phyloP scores from a whole-genome alignment of 2,888 invertebrate genomes.

The Merodon equestris region DNA sequence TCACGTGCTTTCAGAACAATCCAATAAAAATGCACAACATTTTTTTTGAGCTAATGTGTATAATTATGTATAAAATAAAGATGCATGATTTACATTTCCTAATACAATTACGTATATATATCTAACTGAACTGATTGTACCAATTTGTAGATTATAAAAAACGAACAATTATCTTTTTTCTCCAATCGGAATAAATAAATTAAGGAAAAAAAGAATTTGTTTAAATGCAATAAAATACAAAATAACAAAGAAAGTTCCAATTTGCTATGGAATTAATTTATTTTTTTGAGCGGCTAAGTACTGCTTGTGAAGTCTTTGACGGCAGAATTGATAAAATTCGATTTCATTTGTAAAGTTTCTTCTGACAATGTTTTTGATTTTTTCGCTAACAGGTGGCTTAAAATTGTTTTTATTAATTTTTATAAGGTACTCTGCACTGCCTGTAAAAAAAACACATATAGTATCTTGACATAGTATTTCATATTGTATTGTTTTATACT shows the following conservation, averaged over 20 bases:
- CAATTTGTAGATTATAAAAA: too few species aligned
- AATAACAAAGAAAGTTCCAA: slow-evolving; percentile 29
- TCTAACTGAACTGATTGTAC: too few species aligned
- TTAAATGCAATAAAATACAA: slow-evolving; percentile 42
- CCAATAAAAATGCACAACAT: too few species aligned
- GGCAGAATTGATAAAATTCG: slow-evolving; percentile 94
- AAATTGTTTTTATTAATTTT: slow-evolving; percentile 92
- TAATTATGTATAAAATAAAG: too few species aligned
- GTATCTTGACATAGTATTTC: too few species aligned
- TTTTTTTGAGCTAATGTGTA: too few species aligned
- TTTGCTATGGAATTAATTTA: slow-evolving; percentile 61
- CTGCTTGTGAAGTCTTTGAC: slow-evolving; percentile 90
- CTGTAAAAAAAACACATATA: slow-evolving; percentile 80
- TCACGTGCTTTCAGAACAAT: too few species aligned
- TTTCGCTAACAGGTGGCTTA: slow-evolving; percentile 92
- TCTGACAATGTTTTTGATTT: slow-evolving; percentile 90
- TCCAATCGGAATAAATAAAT: too few species aligned
- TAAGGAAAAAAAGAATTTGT: too few species aligned
- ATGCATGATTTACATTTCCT: too few species aligned
- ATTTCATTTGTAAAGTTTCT: slow-evolving; percentile 93
- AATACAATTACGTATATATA: too few species aligned
- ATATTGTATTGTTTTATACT: slow-evolving; percentile 80
- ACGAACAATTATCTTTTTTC: too few species aligned
- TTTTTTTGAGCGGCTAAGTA: slow-evolving; percentile 83
- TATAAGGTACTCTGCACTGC: slow-evolving; percentile 86